Conservation (phyloP, 35 echinoderm and acorn worm genomes). For the Heliocidaris erythrogramma region DNA sequence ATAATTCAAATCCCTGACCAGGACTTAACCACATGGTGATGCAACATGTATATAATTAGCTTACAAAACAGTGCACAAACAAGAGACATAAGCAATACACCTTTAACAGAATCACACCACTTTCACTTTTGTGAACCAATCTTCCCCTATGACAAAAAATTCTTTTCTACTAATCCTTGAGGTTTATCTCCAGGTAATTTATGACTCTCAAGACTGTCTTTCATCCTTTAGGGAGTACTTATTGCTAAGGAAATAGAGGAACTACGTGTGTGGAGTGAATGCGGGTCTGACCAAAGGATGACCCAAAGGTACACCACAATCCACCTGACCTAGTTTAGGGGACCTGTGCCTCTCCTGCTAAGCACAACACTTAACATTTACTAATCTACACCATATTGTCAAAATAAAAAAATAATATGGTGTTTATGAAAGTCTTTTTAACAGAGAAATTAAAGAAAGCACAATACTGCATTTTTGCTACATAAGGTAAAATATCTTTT, state of each 20-base stretch:
- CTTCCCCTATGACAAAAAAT: not conserved
- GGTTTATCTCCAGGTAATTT: not conserved
- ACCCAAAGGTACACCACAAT: not conserved
- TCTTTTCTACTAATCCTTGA: not conserved
- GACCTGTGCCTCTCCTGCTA: not conserved
- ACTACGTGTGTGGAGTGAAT: not conserved
- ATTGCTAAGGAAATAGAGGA: not conserved
- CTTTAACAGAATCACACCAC: too few species aligned
- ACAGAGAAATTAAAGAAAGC: too few species aligned
- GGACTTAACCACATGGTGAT: too few species aligned
- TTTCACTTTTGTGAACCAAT: too few species aligned
- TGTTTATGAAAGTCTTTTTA: too few species aligned
- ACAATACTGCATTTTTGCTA: too few species aligned
- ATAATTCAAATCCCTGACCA: too few species aligned
- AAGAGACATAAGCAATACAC: too few species aligned
- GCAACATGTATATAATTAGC: too few species aligned
- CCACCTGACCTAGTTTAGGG: not conserved
- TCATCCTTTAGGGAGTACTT: not conserved
- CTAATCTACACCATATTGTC: not conserved
- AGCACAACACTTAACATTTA: not conserved
- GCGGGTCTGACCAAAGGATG: not conserved
- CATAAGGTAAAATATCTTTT: too few species aligned
- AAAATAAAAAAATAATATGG: too few species aligned
- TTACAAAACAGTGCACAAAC: too few species aligned
- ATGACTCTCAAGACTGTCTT: not conserved